Percentiles rank a stretch among this genome's conserved stretches.
phyloP scores from a whole-genome alignment of 1,140 invertebrate species.

The Bombus balteatus region DNA sequence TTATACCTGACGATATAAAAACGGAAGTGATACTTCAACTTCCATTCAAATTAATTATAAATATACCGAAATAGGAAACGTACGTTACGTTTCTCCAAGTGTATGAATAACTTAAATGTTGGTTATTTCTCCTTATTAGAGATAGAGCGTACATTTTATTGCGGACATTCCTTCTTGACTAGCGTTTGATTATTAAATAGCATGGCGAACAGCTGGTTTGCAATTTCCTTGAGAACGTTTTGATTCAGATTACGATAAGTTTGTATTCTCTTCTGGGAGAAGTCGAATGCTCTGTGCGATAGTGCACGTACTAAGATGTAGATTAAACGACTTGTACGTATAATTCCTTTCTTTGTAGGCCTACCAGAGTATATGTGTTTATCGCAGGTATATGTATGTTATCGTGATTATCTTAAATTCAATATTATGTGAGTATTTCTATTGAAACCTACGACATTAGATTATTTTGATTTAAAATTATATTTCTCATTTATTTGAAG shows the following conservation, averaged over 20 bases:
- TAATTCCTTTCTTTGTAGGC: neutral
- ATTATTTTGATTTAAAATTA: neutral
- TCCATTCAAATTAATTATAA: neutral
- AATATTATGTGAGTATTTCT: neutral
- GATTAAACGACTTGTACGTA: neutral
- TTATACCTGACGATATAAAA: no score
- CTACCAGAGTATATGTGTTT: neutral
- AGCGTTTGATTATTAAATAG: constrained; percentile 12
- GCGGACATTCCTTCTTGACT: neutral
- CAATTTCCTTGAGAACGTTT: neutral
- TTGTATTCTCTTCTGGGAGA: neutral
- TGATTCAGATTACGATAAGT: neutral
- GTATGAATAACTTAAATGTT: no score
- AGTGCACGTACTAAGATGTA: neutral
- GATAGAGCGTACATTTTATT: neutral
- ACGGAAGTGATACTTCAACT: no score
- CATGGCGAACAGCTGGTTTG: neutral
- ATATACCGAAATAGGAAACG: neutral
- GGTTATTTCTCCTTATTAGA: neutral
- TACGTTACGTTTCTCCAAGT: neutral
- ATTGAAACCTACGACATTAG: neutral
- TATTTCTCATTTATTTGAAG: neutral
- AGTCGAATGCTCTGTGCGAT: no score
- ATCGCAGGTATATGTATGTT: neutral
- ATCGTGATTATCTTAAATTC: neutral